phyloP scores from a whole-genome alignment of 1,140 invertebrate species.

The Trichonephila inaurata region DNA sequence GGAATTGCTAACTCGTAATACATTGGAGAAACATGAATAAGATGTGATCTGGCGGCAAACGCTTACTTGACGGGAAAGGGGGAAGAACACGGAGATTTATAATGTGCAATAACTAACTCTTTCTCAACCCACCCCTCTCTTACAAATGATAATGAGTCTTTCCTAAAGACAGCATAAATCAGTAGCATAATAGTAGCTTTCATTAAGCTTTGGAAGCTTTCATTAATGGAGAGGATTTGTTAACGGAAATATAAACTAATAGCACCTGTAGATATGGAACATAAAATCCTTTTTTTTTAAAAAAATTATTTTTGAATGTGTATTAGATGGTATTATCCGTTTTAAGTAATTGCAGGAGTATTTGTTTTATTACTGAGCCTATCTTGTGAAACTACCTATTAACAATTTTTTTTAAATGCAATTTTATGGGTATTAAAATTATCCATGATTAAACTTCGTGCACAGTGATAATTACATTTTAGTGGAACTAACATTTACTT shows the following conservation, averaged over 20 bases:
- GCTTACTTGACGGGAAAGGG: background rate
- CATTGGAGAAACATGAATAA: background rate
- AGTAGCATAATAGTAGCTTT: background rate
- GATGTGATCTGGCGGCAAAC: background rate
- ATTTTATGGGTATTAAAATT: too few species aligned
- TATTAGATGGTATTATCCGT: too few species aligned
- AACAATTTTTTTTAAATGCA: too few species aligned
- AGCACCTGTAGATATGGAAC: too few species aligned
- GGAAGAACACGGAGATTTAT: background rate
- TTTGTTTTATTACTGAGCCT: too few species aligned
- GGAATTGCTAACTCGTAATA: background rate
- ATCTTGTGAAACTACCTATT: too few species aligned
- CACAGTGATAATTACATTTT: too few species aligned
- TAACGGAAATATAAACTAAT: background rate
- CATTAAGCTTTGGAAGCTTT: background rate
- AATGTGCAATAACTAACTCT: background rate
- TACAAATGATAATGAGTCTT: constrained; percentile 7
- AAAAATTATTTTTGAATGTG: too few species aligned
- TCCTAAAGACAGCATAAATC: background rate
- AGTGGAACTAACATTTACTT: too few species aligned
- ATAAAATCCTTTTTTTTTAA: too few species aligned
- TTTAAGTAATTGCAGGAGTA: too few species aligned
- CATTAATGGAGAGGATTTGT: background rate
- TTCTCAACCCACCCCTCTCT: background rate
- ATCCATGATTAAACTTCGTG: too few species aligned